phyloP scores from a whole-genome alignment of 2,797 vertebrate species.

The Chelidonichthys spinosus region DNA sequence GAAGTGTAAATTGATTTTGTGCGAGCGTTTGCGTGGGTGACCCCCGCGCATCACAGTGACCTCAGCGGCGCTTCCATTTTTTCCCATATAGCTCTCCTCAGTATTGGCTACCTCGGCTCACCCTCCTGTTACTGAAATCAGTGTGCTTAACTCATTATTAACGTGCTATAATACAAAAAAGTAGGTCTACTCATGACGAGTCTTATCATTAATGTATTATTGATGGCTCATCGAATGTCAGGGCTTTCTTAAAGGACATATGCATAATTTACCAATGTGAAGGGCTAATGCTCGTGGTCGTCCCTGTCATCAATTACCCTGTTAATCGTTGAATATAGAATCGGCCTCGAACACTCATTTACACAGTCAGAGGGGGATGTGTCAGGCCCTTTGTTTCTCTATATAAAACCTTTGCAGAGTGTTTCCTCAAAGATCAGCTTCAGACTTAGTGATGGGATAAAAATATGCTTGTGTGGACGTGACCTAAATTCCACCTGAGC shows the following conservation, averaged over 20 bases:
- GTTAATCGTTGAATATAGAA: constrained; percentile 30
- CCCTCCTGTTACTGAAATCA: constrained; percentile 38
- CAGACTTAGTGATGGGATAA: neutral
- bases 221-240: constrained; percentile 53
- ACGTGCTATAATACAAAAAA: constrained; percentile 48
- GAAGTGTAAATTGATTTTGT: constrained; percentile 75
- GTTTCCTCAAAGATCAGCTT: too few relatives aligned
- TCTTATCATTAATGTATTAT: constrained; percentile 59
- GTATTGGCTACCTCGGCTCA: constrained; percentile 1
- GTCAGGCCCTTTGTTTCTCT: constrained; percentile 34
- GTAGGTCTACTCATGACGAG: constrained; percentile 38
- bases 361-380: constrained; percentile 42
- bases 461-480: constrained; percentile 5
- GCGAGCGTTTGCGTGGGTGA: constrained; percentile 44
- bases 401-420: too few relatives aligned
- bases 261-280: constrained; percentile 61
- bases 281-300: constrained; percentile 30
- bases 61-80: constrained; percentile 60
- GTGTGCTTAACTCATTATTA: constrained; percentile 58
- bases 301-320: constrained; percentile 39
- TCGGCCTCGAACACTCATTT: constrained; percentile 14
- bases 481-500: constrained; percentile 21
- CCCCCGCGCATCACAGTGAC: constrained; percentile 48
- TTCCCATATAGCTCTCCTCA: constrained; percentile 33
- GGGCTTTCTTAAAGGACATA: constrained; percentile 46